phyloP scores from a whole-genome alignment of 2,113 vertebrate species.

The Fregata magnificens region DNA sequence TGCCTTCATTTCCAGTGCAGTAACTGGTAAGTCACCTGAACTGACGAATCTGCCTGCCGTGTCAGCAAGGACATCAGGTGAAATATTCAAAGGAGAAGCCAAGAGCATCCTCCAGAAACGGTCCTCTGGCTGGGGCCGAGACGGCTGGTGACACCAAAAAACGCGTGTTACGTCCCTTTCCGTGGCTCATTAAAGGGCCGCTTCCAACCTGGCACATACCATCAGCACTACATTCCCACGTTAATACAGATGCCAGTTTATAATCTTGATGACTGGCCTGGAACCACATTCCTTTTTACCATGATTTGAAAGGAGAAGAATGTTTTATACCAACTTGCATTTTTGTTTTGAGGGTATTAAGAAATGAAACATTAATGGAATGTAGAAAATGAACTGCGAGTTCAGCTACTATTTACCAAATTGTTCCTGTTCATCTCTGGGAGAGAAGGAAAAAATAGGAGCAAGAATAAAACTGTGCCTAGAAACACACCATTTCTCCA shows the following conservation, averaged over 20 bases:
- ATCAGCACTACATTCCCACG: background rate
- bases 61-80: background rate
- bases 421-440: background rate
- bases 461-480: slow-evolving; percentile 17
- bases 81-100: background rate
- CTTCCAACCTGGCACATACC: background rate
- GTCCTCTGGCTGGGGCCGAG: background rate
- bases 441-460: background rate
- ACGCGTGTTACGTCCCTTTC: background rate
- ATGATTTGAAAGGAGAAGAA: slow-evolving; percentile 17
- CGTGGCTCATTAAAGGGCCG: background rate
- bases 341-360: slow-evolving; percentile 39
- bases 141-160: background rate
- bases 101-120: background rate
- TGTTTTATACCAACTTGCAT: background rate
- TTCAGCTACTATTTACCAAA: slow-evolving; percentile 27
- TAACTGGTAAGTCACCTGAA: background rate
- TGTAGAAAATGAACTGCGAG: background rate
- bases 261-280: background rate
- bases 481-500: slow-evolving; percentile 8
- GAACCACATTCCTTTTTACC: background rate
- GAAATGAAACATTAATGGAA: slow-evolving; percentile 61
- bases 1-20: background rate
- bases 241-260: background rate
- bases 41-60: background rate